Percentiles rank a stretch among this genome's conserved stretches.
phyloP scores from a whole-genome alignment of 30 jellyfish, hydroid and myxozoan genomes.

The Turritopsis rubra region DNA sequence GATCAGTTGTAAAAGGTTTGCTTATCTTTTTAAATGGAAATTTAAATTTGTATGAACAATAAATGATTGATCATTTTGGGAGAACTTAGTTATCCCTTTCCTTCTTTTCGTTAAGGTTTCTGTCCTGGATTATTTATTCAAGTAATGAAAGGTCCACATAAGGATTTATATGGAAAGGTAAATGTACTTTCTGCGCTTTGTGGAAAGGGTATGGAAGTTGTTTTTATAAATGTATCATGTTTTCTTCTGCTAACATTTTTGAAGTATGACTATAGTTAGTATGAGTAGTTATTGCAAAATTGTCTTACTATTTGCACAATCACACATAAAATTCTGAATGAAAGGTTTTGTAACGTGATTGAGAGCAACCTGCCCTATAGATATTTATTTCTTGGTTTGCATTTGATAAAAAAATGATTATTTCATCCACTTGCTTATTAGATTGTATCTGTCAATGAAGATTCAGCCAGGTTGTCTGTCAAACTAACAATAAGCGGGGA shows the following conservation, averaged over 20 bases:
- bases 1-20: conserved; percentile 57
- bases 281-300: too few relatives aligned
- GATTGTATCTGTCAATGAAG: conserved; percentile 88
- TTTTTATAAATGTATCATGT: too few relatives aligned
- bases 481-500: conserved; percentile 51
- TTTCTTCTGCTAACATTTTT: too few relatives aligned
- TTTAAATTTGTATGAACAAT: not conserved
- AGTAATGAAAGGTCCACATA: conserved; percentile 61
- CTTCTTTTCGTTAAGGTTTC: conserved; percentile 53
- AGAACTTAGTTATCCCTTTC: not conserved
- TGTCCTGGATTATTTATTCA: conserved; percentile 62
- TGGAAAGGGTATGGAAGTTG: too few relatives aligned
- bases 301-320: too few relatives aligned
- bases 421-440: conserved; percentile 3
- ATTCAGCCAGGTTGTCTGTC: conserved; percentile 70
- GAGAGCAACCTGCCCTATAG: not conserved
- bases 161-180: conserved; percentile 80
- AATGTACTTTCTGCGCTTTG: too few relatives aligned
- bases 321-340: too few relatives aligned
- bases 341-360: too few relatives aligned
- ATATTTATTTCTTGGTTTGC: not conserved
- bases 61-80: not conserved
- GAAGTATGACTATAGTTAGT: too few relatives aligned
- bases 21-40: not conserved
- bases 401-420: not conserved